phyloP scores from a whole-genome alignment of 2,113 vertebrate genomes.

The Macrotus californicus region DNA sequence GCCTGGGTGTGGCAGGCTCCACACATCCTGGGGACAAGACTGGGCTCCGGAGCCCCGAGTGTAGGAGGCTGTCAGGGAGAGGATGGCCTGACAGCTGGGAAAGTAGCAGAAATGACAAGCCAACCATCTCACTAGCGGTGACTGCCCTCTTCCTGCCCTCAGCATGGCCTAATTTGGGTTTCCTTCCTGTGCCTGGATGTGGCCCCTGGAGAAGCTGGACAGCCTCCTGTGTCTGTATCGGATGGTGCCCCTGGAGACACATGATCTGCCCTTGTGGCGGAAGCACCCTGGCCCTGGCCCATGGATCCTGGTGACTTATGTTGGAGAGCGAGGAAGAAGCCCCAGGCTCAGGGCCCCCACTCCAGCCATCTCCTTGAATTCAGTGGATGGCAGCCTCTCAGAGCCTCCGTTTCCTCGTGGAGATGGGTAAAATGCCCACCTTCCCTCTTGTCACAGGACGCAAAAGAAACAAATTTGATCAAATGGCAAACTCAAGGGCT shows the following conservation, averaged over 20 bases:
- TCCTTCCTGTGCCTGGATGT: not conserved
- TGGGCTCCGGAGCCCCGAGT: not conserved
- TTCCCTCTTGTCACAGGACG: not conserved
- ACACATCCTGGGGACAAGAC: not conserved
- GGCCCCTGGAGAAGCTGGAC: not conserved
- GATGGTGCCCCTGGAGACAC: not conserved
- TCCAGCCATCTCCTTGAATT: not conserved
- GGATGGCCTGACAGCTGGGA: too few species aligned
- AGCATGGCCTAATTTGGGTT: too few species aligned
- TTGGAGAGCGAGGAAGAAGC: not conserved
- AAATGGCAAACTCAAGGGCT: not conserved
- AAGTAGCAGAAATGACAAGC: not conserved
- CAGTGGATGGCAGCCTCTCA: not conserved
- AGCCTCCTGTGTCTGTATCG: not conserved
- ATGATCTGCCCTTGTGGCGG: not conserved
- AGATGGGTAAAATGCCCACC: not conserved
- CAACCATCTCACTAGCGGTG: fast-evolving
- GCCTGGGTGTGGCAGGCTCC: not conserved
- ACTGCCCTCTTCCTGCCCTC: not conserved
- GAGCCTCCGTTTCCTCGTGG: not conserved
- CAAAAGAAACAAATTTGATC: not conserved
- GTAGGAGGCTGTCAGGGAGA: not conserved
- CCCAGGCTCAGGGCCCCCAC: not conserved
- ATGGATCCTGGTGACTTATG: not conserved
- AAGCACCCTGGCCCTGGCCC: not conserved